Evolutionary conservation across 2,113 vertebrate species (phyloP).

Genomic region (Paracanthobrama guichenoti): DNA sequence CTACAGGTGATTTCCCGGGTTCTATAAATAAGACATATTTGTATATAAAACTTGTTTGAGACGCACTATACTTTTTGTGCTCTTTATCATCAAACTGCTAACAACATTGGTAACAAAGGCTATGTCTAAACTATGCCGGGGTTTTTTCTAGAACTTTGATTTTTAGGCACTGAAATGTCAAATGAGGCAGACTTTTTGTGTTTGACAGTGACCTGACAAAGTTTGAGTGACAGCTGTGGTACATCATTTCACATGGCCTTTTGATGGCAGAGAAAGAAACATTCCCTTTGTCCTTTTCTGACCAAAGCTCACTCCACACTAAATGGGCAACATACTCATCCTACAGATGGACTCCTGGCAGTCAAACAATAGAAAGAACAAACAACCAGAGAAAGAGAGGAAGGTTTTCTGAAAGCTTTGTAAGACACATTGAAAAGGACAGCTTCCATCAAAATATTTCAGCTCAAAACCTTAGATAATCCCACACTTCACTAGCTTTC

Average conservation of each 20-base stretch:
- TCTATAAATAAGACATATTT: too few relatives aligned
- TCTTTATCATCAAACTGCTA: not conserved
- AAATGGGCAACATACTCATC: constrained; percentile 9
- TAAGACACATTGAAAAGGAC: constrained; percentile 4
- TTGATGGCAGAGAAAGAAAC: not conserved
- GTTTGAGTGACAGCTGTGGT: constrained; percentile 4
- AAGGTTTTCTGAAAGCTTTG: not conserved
- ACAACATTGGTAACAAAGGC: not conserved
- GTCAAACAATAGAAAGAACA: constrained; percentile 29
- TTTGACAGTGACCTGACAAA: constrained; percentile 1
- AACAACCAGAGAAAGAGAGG: not conserved
- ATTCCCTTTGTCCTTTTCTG: not conserved
- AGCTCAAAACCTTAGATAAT: constrained; percentile 9
- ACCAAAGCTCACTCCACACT: constrained; percentile 26
- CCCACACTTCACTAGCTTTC: not conserved
- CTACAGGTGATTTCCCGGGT: too few relatives aligned
- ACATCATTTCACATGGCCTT: not conserved
- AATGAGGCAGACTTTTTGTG: not conserved
- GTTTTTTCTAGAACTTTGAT: not conserved
- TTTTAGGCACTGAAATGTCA: not conserved
- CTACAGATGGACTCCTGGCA: not conserved
- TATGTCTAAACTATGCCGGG: not conserved
- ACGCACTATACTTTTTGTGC: not conserved
- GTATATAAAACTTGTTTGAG: too few relatives aligned
- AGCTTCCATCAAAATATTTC: constrained; percentile 14